Evolutionary conservation across 2,113 vertebrate species (phyloP).

Genomic region (Rhynchopsitta pachyrhyncha): DNA sequence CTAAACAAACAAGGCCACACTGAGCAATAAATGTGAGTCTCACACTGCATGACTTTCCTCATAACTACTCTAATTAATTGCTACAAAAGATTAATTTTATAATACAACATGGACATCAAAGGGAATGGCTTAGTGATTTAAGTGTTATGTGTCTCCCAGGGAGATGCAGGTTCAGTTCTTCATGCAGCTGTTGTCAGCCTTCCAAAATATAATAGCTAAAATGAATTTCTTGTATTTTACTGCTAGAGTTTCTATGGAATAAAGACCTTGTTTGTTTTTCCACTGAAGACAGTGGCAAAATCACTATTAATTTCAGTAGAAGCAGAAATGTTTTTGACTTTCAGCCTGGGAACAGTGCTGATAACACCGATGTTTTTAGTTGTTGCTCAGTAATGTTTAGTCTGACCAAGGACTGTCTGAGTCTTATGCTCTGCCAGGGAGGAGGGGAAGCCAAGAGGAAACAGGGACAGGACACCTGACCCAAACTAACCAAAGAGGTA

Average conservation of each 20-base stretch:
- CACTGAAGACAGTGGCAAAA: not conserved
- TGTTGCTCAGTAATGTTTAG: too few relatives aligned
- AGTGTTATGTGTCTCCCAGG: slow-evolving; percentile 44
- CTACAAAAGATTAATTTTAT: slow-evolving; percentile 65
- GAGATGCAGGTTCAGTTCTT: slow-evolving; percentile 57
- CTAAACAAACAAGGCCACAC: slow-evolving; percentile 66
- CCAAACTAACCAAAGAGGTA: too few relatives aligned
- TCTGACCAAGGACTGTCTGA: too few relatives aligned
- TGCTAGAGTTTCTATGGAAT: not conserved
- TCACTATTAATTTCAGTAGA: not conserved
- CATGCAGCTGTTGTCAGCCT: slow-evolving; percentile 34
- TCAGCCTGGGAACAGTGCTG: too few relatives aligned
- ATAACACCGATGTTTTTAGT: too few relatives aligned
- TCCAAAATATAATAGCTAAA: slow-evolving; percentile 38
- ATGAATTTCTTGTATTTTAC: slow-evolving; percentile 13
- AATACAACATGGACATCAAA: slow-evolving; percentile 50
- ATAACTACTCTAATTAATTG: slow-evolving; percentile 75
- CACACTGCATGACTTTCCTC: slow-evolving; percentile 59
- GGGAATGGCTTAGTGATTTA: slow-evolving; percentile 44
- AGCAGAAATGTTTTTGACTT: not conserved
- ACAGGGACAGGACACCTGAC: too few relatives aligned
- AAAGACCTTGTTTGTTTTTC: not conserved
- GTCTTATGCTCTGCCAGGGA: too few relatives aligned
- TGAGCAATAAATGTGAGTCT: slow-evolving; percentile 65
- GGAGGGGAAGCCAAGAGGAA: too few relatives aligned